phyloP scores from a whole-genome alignment of 2,797 vertebrate genomes.

The Onychomys leucogaster region DNA sequence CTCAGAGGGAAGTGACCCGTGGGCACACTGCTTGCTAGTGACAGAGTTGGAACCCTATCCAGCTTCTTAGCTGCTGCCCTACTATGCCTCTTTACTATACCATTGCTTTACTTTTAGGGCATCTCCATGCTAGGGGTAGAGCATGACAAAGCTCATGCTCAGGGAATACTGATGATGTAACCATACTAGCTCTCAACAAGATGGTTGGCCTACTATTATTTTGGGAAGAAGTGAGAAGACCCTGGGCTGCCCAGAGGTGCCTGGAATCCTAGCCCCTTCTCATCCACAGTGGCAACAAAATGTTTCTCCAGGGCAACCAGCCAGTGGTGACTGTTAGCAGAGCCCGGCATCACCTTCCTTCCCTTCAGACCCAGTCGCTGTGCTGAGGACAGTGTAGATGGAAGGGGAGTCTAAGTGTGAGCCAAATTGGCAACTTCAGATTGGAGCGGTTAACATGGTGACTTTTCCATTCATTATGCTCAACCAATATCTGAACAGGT shows the following conservation, averaged over 20 bases:
- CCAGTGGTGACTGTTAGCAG: not conserved
- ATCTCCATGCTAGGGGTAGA: not conserved
- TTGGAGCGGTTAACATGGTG: conserved; percentile 41
- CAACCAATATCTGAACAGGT: conserved; percentile 61
- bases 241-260: not conserved
- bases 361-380: conserved; percentile 37
- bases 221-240: conserved; percentile 21
- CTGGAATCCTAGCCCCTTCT: not conserved
- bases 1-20: not conserved
- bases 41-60: not conserved
- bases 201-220: not conserved
- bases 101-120: not conserved
- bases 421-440: conserved; percentile 63
- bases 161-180: not conserved
- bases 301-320: not conserved
- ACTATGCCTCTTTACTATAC: not conserved
- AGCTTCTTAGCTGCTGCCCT: not conserved
- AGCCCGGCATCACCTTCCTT: conserved; percentile 16
- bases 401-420: not conserved
- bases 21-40: not conserved
- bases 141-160: not conserved
- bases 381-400: conserved; percentile 4
- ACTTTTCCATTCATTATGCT: conserved; percentile 64
- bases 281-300: not conserved
- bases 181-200: not conserved